Evolutionary conservation across 2,888 invertebrate genomes (phyloP).

Genomic region (Chrysolina haemoptera): DNA sequence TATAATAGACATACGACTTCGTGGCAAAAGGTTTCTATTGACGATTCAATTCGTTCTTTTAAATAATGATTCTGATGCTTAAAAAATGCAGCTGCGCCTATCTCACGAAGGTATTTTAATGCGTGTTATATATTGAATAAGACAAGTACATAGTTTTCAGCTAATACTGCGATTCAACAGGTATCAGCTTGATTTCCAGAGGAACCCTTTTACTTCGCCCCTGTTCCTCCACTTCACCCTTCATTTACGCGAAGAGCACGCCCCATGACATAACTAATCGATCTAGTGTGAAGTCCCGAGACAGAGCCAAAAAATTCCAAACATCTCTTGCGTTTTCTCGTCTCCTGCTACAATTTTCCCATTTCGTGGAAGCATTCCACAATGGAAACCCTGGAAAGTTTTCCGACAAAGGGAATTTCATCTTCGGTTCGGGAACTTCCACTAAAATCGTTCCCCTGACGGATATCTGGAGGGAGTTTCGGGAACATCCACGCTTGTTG

Average conservation of each 20-base stretch:
- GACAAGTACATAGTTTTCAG: no score
- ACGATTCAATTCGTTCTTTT: no score
- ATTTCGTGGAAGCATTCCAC: conserved; percentile 2
- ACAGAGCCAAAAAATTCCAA: not conserved
- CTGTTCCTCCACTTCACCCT: conserved; percentile 2
- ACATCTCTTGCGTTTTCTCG: not conserved
- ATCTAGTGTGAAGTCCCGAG: not conserved
- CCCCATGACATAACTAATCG: not conserved
- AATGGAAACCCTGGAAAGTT: conserved; percentile 5
- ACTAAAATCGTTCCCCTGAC: not conserved
- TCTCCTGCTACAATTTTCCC: conserved; percentile 1
- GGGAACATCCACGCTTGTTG: not conserved
- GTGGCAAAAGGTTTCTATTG: no score
- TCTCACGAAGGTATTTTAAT: no score
- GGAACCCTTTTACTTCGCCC: not conserved
- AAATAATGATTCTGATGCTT: no score
- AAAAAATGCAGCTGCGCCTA: no score
- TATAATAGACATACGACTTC: no score
- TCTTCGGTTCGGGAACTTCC: not conserved
- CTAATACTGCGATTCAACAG: not conserved
- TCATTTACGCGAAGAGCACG: not conserved
- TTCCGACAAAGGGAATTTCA: not conserved
- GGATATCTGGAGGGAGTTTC: not conserved
- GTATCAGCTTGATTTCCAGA: not conserved
- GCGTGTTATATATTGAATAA: no score